A percentile compares a stretch with the other conserved stretches of the same genome.
These are phyloP conservation scores for Desmophyllum pertusum DNA, from an alignment of 92 coral and sea anemone species.

Conservation along the genomic window DNA sequence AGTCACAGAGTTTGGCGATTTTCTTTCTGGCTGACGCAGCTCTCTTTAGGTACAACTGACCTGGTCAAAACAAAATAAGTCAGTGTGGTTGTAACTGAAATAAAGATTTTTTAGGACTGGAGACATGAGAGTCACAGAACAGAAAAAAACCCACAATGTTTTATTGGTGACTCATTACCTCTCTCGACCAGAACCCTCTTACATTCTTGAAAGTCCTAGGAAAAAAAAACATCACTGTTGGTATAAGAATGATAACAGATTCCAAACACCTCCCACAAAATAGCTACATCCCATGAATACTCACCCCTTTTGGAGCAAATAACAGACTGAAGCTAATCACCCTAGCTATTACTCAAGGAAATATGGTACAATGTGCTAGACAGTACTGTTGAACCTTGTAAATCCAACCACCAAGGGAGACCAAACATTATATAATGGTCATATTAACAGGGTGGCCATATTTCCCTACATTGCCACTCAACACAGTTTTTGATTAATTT, in stretches of 20 bases:
- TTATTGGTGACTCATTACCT: conserved; percentile 56
- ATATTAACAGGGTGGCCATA: too few species aligned
- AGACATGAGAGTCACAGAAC: neutral
- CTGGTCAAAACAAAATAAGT: conserved; percentile 38
- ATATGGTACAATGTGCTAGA: too few species aligned
- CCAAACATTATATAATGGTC: too few species aligned
- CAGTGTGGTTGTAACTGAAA: neutral
- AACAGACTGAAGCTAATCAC: too few species aligned
- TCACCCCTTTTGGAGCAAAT: too few species aligned
- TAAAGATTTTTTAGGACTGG: neutral
- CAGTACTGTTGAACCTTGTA: too few species aligned
- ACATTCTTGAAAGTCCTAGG: conserved; percentile 94
- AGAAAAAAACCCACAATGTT: neutral
- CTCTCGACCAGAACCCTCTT: conserved; percentile 93
- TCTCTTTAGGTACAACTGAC: conserved; percentile 88
- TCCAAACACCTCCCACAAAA: too few species aligned
- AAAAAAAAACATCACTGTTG: neutral
- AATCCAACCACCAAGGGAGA: too few species aligned
- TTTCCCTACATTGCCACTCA: too few species aligned
- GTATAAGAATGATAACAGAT: neutral
- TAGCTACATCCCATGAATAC: too few species aligned
- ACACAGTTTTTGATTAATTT: too few species aligned
- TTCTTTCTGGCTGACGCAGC: conserved; percentile 90
- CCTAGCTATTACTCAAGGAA: too few species aligned
- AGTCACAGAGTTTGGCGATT: conserved; percentile 87